Evolutionary conservation across 2,113 vertebrate species (phyloP).

Genomic region (Brachyhypopomus occidentalis): DNA sequence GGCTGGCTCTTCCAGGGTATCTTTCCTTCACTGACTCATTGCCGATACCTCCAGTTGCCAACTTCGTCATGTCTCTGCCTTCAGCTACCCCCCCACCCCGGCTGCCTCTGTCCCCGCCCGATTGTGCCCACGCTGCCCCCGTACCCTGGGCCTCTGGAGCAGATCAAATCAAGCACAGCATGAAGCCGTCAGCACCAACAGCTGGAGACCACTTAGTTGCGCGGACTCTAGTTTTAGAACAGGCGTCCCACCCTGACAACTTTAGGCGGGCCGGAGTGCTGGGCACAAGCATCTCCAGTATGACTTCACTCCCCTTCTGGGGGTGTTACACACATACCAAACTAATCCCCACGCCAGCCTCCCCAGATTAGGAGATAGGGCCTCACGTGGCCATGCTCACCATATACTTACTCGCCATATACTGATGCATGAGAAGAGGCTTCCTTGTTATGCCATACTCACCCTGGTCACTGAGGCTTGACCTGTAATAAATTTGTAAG

Average conservation of each 20-base stretch:
- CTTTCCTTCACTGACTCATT: neutral
- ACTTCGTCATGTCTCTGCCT: neutral
- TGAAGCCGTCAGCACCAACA: constrained; percentile 48
- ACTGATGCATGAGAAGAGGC: neutral
- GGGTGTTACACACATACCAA: constrained; percentile 46
- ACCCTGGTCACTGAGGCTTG: neutral
- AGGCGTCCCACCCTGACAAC: constrained; percentile 21
- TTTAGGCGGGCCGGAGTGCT: constrained; percentile 9
- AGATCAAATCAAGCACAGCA: constrained; percentile 40
- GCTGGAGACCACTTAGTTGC: constrained; percentile 54
- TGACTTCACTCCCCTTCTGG: constrained; percentile 21
- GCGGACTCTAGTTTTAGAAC: constrained; percentile 32
- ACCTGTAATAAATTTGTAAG: neutral
- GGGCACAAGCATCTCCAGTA: constrained; percentile 31
- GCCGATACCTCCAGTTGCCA: constrained; percentile 3
- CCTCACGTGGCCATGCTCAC: constrained; percentile 4
- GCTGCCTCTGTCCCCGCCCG: neutral
- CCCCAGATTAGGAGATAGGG: constrained; percentile 12
- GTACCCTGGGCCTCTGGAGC: constrained; percentile 11
- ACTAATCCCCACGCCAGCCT: constrained; percentile 24
- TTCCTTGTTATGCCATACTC: neutral
- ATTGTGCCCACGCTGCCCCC: neutral
- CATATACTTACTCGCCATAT: neutral
- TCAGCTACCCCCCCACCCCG: neutral
- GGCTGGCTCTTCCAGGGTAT: neutral